Conservation (phyloP, 2,888 invertebrate species). For the Aphodius sticticus region DNA sequence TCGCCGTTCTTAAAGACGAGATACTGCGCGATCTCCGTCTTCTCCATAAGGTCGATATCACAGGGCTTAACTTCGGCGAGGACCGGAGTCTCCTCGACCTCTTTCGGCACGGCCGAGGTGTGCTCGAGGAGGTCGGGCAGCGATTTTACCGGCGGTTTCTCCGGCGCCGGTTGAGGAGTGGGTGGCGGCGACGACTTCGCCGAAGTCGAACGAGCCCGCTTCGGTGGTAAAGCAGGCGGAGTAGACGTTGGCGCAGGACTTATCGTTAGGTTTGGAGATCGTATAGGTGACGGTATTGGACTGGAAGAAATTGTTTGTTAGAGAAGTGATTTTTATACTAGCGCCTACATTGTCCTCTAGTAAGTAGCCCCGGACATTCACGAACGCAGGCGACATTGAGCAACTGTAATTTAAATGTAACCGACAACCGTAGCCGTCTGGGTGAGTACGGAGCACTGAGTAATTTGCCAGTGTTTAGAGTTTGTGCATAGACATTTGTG, state of each 20-base stretch:
- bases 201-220: slow-evolving; percentile 63
- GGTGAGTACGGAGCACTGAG: too few relatives aligned
- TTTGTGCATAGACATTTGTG: too few relatives aligned
- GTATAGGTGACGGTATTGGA: slow-evolving; percentile 47
- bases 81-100: slow-evolving; percentile 31
- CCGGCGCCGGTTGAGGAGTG: slow-evolving; percentile 56
- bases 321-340: slow-evolving; percentile 14
- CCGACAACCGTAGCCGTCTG: too few relatives aligned
- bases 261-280: slow-evolving; percentile 39
- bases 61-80: slow-evolving; percentile 43
- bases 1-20: slow-evolving; percentile 80
- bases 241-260: slow-evolving; percentile 50
- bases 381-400: too few relatives aligned
- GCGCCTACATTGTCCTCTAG: too few relatives aligned
- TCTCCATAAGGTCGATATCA: slow-evolving; percentile 73
- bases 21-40: slow-evolving; percentile 81
- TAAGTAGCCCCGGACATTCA: too few relatives aligned
- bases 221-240: slow-evolving; percentile 71
- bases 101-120: slow-evolving; percentile 45
- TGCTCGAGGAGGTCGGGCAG: slow-evolving; percentile 58
- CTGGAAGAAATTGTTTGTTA: slow-evolving; percentile 33
- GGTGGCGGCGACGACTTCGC: slow-evolving; percentile 62
- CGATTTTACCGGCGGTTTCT: slow-evolving; percentile 52
- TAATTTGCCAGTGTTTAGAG: too few relatives aligned
- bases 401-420: too few relatives aligned